Evolutionary conservation across 2,797 vertebrate genomes (phyloP).

Genomic region (Huso huso): DNA sequence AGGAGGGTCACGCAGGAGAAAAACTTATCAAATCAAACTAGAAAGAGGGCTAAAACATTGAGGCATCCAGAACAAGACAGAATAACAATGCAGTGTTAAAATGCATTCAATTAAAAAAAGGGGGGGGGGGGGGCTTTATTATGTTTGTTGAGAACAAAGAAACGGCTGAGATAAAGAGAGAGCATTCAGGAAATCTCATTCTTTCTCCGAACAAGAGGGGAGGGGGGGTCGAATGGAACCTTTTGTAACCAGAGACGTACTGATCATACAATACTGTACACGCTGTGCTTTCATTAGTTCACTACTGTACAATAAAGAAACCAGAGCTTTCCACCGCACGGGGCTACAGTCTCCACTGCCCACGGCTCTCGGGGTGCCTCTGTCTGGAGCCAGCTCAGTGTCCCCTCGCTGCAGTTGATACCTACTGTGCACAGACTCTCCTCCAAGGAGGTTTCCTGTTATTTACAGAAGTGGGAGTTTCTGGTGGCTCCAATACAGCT

Average conservation of each 20-base stretch:
- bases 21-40: too few relatives aligned
- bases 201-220: background rate
- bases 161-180: slow-evolving; percentile 4
- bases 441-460: too few relatives aligned
- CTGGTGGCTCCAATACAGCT: too few relatives aligned
- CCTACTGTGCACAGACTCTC: too few relatives aligned
- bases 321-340: background rate
- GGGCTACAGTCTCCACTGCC: too few relatives aligned
- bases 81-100: background rate
- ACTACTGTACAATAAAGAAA: slow-evolving; percentile 30
- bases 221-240: slow-evolving; percentile 8
- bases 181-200: slow-evolving; percentile 16
- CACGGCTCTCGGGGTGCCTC: too few relatives aligned
- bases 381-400: too few relatives aligned
- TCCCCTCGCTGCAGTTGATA: too few relatives aligned
- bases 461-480: too few relatives aligned
- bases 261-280: slow-evolving; percentile 26
- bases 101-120: slow-evolving; percentile 1
- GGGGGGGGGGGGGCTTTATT: slow-evolving; percentile 4
- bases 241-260: slow-evolving; percentile 35
- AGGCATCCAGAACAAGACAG: too few relatives aligned
- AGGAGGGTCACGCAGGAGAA: too few relatives aligned
- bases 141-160: slow-evolving; percentile 1
- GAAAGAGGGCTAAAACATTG: too few relatives aligned
- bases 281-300: slow-evolving; percentile 26